Percentiles rank a stretch among this genome's conserved stretches.
phyloP scores from a whole-genome alignment of 2,888 invertebrate genomes.

The Chrysina gloriosa region DNA sequence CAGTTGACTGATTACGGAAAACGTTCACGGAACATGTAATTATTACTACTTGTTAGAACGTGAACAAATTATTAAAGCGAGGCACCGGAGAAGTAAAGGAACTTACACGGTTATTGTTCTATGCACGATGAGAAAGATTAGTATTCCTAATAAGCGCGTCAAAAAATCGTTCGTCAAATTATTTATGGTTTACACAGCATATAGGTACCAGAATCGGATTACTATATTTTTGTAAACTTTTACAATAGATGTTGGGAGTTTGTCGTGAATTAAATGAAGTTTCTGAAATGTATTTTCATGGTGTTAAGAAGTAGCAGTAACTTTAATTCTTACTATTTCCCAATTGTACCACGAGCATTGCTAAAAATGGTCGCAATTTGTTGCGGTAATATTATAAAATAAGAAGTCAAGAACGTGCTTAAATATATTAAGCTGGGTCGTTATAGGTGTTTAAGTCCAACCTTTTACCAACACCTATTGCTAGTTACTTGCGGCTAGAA shows the following conservation, averaged over 20 bases:
- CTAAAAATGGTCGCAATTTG: too few relatives aligned
- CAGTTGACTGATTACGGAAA: constrained; percentile 38
- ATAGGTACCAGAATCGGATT: constrained; percentile 5
- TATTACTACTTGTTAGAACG: constrained; percentile 37
- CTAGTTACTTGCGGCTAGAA: too few relatives aligned
- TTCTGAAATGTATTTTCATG: too few relatives aligned
- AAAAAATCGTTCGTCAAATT: constrained; percentile 26
- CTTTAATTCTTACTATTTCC: too few relatives aligned
- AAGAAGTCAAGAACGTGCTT: too few relatives aligned
- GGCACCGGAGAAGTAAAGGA: constrained; percentile 18
- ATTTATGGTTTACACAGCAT: constrained; percentile 28
- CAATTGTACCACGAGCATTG: too few relatives aligned
- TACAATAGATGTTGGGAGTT: constrained; percentile 14
- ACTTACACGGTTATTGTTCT: not conserved
- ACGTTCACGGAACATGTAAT: constrained; percentile 38
- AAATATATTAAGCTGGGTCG: too few relatives aligned
- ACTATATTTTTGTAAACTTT: constrained; percentile 7
- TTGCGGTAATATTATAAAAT: too few relatives aligned
- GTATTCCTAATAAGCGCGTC: constrained; percentile 24
- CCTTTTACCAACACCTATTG: too few relatives aligned
- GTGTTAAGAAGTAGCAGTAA: too few relatives aligned
- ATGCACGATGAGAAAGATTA: constrained; percentile 1
- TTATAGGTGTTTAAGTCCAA: too few relatives aligned
- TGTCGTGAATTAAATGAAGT: constrained; percentile 17
- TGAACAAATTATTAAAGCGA: constrained; percentile 34